These are phyloP conservation scores for Ptychadena robeensis DNA, from an alignment of 2,797 vertebrate species.

Conservation along the genomic window DNA sequence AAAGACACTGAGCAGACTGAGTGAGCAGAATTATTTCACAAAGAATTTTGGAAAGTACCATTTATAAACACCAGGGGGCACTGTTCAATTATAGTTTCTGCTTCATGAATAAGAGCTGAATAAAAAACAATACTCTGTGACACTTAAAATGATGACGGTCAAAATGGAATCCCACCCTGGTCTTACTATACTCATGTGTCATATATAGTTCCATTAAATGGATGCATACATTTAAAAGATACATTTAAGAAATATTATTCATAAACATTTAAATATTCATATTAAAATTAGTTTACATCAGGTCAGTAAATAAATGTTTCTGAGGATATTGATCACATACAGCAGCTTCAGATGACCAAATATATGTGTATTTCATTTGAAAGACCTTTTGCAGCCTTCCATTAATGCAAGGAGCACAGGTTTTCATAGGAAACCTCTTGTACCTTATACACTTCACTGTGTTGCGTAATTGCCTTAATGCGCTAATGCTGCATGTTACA, in stretches of 20 bases:
- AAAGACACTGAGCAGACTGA: not conserved
- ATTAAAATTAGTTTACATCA: no score
- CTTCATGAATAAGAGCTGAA: not conserved
- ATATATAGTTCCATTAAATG: not conserved
- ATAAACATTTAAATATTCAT: no score
- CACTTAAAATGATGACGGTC: conserved; percentile 32
- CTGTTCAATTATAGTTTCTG: conserved; percentile 45
- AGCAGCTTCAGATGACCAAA: not conserved
- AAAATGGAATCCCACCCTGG: conserved; percentile 36
- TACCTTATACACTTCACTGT: no score
- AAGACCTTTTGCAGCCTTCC: not conserved
- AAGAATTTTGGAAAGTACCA: not conserved
- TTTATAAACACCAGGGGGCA: conserved; percentile 52
- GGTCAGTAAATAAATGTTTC: no score
- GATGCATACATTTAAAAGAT: not conserved
- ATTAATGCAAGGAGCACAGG: no score
- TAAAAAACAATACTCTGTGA: not conserved
- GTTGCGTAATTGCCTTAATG: no score
- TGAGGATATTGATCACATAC: not conserved
- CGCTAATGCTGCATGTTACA: no score
- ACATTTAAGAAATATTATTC: no score
- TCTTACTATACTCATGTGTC: conserved; percentile 25
- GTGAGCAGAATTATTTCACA: not conserved
- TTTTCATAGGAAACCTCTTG: no score
- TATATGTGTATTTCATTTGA: not conserved